Conservation (phyloP, 2,797 vertebrate species). For the Forpus xanthops region DNA sequence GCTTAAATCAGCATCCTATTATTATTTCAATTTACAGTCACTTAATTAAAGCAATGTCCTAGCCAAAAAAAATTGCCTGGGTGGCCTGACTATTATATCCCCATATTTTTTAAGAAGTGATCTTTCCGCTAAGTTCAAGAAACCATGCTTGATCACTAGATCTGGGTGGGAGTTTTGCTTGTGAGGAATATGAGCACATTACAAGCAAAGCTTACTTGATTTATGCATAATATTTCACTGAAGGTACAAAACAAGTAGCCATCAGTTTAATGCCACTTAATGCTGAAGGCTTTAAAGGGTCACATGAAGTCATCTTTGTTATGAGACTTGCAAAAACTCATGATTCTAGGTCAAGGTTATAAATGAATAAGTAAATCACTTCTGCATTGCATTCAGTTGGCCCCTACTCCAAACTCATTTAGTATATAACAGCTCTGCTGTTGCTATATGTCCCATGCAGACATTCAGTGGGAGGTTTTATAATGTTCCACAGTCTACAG, state of each 20-base stretch:
- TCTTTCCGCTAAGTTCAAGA: conserved; percentile 45
- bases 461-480: conserved; percentile 57
- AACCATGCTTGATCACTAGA: neutral
- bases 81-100: conserved; percentile 23
- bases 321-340: neutral
- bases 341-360: neutral
- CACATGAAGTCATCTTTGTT: conserved; percentile 5
- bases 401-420: neutral
- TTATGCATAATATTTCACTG: conserved; percentile 31
- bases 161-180: conserved; percentile 30
- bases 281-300: conserved; percentile 23
- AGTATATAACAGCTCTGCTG: conserved; percentile 14
- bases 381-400: neutral
- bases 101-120: conserved; percentile 14
- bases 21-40: conserved; percentile 47
- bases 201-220: conserved; percentile 28
- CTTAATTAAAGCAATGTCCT: conserved; percentile 19
- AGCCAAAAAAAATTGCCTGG: conserved; percentile 33
- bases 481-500: conserved; percentile 43
- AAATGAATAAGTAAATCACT: conserved; percentile 30
- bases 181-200: conserved; percentile 21
- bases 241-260: conserved; percentile 54
- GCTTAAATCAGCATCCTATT: conserved; percentile 8
- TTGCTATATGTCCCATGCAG: neutral
- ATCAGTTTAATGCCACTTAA: conserved; percentile 43